A percentile compares a stretch with the other conserved stretches of the same genome.
These are phyloP conservation scores for Aleiodes testaceus DNA, from an alignment of 2,888 invertebrate species.

Conservation along the genomic window DNA sequence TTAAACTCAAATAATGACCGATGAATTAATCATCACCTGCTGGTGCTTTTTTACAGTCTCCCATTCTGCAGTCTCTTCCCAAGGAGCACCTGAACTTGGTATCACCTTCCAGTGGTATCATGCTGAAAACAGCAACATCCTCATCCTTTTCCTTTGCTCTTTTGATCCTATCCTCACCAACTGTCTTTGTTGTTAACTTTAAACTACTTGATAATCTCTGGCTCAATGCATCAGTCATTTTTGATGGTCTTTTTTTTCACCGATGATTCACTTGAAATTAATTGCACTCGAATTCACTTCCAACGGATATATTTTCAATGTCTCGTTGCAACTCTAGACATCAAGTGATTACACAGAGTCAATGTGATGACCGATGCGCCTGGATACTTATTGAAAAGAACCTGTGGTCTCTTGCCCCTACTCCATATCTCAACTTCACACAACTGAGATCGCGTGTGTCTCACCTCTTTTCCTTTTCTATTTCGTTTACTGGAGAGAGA, in stretches of 20 bases:
- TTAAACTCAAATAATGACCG: not conserved
- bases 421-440: conserved; percentile 6
- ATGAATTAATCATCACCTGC: conserved; percentile 80
- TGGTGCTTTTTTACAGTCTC: conserved; percentile 84
- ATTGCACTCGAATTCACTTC: not conserved
- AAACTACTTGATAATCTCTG: conserved; percentile 82
- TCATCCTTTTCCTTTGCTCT: conserved; percentile 88
- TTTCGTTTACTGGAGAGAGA: conserved; percentile 6
- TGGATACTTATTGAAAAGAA: conserved; percentile 54
- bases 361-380: conserved; percentile 48
- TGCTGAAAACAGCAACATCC: conserved; percentile 89
- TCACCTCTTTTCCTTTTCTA: conserved; percentile 4
- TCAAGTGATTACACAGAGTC: conserved; percentile 46
- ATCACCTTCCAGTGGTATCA: conserved; percentile 86
- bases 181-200: conserved; percentile 84
- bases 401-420: conserved; percentile 41
- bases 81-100: conserved; percentile 84
- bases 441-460: conserved; percentile 17
- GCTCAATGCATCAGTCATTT: conserved; percentile 86
- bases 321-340: too few relatives aligned
- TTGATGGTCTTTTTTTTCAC: not conserved
- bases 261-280: not conserved
- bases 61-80: conserved; percentile 83
- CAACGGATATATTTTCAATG: too few relatives aligned
- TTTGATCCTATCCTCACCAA: conserved; percentile 87